Base-by-base conservation (phyloP, 2,113 vertebrate genomes). In the Alectura lathami region DNA sequence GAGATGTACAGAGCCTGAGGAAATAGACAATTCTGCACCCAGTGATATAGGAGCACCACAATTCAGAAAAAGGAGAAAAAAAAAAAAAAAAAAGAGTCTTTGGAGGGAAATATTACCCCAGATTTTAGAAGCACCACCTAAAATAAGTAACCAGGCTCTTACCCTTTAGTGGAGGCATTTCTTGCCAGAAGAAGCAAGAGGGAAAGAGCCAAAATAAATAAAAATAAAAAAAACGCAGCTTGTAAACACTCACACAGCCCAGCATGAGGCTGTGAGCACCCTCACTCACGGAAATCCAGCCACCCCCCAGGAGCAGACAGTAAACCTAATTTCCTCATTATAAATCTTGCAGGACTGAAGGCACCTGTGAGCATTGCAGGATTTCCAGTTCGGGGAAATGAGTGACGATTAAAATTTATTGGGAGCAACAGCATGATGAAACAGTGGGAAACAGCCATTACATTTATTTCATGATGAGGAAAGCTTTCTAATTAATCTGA, bases 361-460 rank as follows among this genome's bases (percentile, higher is more conserved):
- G 36, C 38, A 30, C 29, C 53, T 24, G 26, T 13, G 27, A 53
- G 14, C 51, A 53, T 36, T 45, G 56, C 20, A 24, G 32, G 68
- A 18, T 18, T 62, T 30, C 47, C 32, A 53, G 23, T 60, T 83
- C 43, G n/a, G 67, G 45, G 45, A 18, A 20, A 23, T 24, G 14
- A 26, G 9, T 24, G 38, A 47, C 6, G 26, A 5, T 15, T 24
- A 3, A 11, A 7, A 32, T 32, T 40, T 27, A 26, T 20, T n/a
- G 36, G 47, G 47, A 51, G 56, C 45, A 34, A 34, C 7, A 42
- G 54, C 23, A 1, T 17, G 21, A 42, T 4, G n/a, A n/a, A 70
- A 2, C 11, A 7, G 3, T 1, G 15, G 30, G 17, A 51, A 83
- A 15, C 24, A 18, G n/a, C 27, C 16, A 2, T 36, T 13, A 47